Conservation (phyloP, 2,113 vertebrate species). For the Tylochromis polylepis region DNA sequence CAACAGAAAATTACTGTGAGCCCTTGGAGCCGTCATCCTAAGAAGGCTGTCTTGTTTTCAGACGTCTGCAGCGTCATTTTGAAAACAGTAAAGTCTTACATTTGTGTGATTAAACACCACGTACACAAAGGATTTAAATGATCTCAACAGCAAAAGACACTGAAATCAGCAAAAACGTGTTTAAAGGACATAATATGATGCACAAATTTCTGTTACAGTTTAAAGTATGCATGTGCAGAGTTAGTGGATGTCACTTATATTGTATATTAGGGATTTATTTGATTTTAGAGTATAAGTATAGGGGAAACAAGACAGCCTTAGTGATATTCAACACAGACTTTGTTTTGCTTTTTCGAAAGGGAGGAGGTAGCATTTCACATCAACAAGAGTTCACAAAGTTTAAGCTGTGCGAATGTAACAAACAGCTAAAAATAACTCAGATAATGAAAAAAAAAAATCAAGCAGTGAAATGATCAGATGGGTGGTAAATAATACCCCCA, state of each 20-base stretch:
- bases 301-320: background rate
- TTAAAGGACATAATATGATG: background rate
- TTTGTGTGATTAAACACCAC: background rate
- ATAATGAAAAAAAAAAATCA: background rate
- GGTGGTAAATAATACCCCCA: background rate
- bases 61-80: background rate
- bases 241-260: background rate
- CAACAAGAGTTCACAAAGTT: background rate
- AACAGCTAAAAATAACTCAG: background rate
- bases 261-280: background rate
- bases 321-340: background rate
- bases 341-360: background rate
- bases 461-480: background rate
- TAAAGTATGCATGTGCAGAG: background rate
- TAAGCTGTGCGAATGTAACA: background rate
- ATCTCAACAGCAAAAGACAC: background rate
- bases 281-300: background rate
- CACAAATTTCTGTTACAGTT: background rate
- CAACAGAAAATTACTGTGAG: conserved; percentile 20
- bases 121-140: background rate
- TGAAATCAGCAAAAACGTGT: background rate
- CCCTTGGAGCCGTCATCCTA: conserved; percentile 29
- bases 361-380: background rate
- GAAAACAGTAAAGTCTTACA: background rate
- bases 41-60: conserved; percentile 30